These are phyloP conservation scores for Ectemnius cavifrons DNA, from an alignment of 2,888 invertebrate species.

Conservation along the genomic window DNA sequence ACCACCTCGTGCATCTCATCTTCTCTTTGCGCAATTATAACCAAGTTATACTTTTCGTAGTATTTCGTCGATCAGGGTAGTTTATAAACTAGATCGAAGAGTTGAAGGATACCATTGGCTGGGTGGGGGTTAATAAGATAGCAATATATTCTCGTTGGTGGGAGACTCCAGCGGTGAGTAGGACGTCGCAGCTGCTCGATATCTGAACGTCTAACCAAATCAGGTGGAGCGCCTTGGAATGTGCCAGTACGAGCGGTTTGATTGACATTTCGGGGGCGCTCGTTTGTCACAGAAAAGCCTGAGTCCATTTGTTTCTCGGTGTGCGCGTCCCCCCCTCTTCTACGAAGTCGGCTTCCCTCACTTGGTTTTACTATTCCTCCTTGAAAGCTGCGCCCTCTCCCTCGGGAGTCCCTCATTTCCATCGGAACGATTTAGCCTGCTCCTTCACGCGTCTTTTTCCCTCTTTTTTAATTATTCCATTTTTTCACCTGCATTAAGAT, in stretches of 20 bases:
- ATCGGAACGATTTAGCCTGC: constrained; percentile 16
- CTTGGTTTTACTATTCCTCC: neutral
- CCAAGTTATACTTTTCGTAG: neutral
- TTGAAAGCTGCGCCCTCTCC: neutral
- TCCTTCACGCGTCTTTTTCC: constrained; percentile 18
- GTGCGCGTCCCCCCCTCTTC: constrained; percentile 10
- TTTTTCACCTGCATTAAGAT: constrained; percentile 64
- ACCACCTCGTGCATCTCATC: no score
- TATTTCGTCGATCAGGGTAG: no score
- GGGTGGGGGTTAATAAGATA: no score
- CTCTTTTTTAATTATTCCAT: constrained; percentile 59
- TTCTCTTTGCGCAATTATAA: neutral
- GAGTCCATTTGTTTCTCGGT: constrained; percentile 57
- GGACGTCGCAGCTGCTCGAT: constrained; percentile 48
- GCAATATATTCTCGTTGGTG: neutral
- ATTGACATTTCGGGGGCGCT: constrained; percentile 76
- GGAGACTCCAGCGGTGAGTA: neutral
- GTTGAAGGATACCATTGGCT: no score
- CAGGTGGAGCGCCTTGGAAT: constrained; percentile 69
- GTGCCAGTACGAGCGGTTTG: constrained; percentile 62
- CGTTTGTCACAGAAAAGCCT: constrained; percentile 73
- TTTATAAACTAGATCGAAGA: no score
- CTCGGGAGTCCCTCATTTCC: neutral
- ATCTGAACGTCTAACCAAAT: constrained; percentile 57
- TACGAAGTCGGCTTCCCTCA: neutral